Conservation (phyloP, 2,888 invertebrate genomes). For the Cataglyphis rosenhaueri region DNA sequence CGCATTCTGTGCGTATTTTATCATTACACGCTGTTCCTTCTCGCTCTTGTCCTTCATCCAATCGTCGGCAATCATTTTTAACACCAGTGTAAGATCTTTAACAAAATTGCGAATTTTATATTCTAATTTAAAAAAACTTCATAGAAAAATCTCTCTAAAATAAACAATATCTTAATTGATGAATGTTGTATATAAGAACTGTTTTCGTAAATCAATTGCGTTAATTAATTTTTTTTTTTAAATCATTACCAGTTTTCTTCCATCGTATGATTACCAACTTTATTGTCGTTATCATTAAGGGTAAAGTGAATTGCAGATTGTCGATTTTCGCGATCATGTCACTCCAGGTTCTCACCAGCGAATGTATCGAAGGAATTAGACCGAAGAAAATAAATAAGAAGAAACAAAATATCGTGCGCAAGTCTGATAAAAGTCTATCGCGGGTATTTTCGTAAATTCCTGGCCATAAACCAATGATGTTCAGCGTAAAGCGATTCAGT, state of each 20-base stretch:
- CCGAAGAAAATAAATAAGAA: conserved; percentile 10
- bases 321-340: conserved; percentile 53
- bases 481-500: conserved; percentile 49
- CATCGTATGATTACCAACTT: conserved; percentile 56
- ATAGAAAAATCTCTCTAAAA: too few species aligned
- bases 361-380: neutral
- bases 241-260: conserved; percentile 58
- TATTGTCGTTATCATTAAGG: conserved; percentile 26
- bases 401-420: conserved; percentile 32
- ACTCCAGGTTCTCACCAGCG: conserved; percentile 55
- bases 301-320: conserved; percentile 53
- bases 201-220: too few species aligned
- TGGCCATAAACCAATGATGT: conserved; percentile 58
- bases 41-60: neutral
- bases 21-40: conserved; percentile 6
- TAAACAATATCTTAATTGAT: too few species aligned
- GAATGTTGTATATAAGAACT: too few species aligned
- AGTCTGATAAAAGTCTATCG: conserved; percentile 28
- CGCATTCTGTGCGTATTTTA: neutral
- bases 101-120: neutral
- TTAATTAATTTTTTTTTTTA: neutral
- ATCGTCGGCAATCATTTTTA: conserved; percentile 6
- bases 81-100: neutral
- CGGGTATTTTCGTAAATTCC: conserved; percentile 1
- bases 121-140: too few species aligned